Evolutionary conservation across 2,113 vertebrate genomes (phyloP).

Genomic region (Bambusicola thoracicus): DNA sequence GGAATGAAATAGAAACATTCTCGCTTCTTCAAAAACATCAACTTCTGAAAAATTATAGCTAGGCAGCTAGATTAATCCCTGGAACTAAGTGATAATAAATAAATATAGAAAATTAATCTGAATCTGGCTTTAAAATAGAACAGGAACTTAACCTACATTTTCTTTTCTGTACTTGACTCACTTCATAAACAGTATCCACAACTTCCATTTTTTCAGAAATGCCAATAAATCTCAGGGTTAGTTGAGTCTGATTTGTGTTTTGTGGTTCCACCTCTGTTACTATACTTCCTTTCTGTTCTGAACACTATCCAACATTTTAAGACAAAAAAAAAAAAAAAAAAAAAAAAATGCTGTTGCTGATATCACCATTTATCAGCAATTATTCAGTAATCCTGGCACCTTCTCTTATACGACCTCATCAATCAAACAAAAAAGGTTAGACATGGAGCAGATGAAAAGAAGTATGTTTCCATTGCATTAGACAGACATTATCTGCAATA

Average conservation of each 20-base stretch:
- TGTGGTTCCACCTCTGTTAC: not conserved
- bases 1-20: not conserved
- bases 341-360: not conserved
- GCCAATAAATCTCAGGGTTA: not conserved
- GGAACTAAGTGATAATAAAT: not conserved
- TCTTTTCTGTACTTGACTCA: not conserved
- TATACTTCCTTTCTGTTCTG: not conserved
- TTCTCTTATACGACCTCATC: not conserved
- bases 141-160: not conserved
- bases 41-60: not conserved
- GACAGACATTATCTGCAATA: not conserved
- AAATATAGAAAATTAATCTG: not conserved
- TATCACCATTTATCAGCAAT: constrained; percentile 19
- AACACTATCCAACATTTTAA: not conserved
- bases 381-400: constrained; percentile 12
- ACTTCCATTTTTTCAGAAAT: not conserved
- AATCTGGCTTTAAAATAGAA: not conserved
- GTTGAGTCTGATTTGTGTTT: not conserved
- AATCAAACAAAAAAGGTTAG: not conserved
- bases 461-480: not conserved
- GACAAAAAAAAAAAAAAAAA: not conserved
- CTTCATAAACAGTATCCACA: not conserved
- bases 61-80: not conserved
- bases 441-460: not conserved
- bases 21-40: not conserved